Conservation (phyloP, 2,888 invertebrate genomes). For the Pherbina coryleti region DNA sequence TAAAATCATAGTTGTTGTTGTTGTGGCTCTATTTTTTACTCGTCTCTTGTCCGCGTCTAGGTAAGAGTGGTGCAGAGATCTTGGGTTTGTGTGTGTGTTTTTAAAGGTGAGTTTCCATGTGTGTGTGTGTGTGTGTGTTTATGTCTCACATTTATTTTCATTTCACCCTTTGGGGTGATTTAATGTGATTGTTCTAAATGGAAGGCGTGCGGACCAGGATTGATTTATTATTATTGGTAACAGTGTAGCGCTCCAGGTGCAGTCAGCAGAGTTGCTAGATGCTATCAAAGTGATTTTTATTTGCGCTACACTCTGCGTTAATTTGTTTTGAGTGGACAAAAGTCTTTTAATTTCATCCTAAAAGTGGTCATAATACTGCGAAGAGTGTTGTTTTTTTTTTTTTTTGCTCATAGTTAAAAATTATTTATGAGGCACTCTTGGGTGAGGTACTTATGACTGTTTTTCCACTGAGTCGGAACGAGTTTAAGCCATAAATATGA, state of each 20-base stretch:
- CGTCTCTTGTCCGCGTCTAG: not conserved
- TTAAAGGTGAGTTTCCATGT: too few relatives aligned
- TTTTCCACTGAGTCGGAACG: too few relatives aligned
- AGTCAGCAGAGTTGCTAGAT: not conserved
- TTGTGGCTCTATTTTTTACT: not conserved
- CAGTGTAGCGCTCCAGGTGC: not conserved
- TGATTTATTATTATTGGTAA: slow-evolving; percentile 31
- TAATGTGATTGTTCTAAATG: slow-evolving; percentile 28
- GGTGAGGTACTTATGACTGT: too few relatives aligned
- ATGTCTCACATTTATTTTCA: slow-evolving; percentile 38
- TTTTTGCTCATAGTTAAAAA: too few relatives aligned
- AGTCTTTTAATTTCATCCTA: not conserved
- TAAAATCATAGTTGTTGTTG: slow-evolving; percentile 3
- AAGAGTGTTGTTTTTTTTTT: too few relatives aligned
- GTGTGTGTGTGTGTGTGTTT: not conserved
- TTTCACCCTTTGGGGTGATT: slow-evolving; percentile 35
- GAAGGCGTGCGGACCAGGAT: slow-evolving; percentile 10
- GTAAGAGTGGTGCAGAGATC: not conserved
- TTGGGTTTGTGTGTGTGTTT: not conserved
- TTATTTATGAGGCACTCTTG: too few relatives aligned
- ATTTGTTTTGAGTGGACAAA: not conserved
- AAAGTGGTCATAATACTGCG: not conserved
- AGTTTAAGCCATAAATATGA: too few relatives aligned
- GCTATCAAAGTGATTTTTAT: not conserved
- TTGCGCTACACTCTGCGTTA: not conserved